phyloP scores from a whole-genome alignment of 2,113 vertebrate genomes.

The Mastomys coucha region DNA sequence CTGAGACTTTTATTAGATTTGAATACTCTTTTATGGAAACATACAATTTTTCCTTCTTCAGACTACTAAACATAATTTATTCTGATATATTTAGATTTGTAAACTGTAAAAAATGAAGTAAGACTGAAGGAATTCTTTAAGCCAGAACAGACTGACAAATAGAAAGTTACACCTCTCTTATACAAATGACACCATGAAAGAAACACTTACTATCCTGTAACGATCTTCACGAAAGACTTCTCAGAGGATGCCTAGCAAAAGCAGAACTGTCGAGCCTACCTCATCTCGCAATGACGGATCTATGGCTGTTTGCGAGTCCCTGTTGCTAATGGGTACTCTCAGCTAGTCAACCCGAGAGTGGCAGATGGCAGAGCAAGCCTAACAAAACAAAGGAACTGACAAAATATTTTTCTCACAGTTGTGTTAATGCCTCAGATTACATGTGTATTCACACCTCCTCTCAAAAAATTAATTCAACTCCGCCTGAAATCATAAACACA shows the following conservation, averaged over 20 bases:
- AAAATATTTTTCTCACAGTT: constrained; percentile 84
- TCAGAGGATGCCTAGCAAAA: background rate
- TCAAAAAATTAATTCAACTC: constrained; percentile 78
- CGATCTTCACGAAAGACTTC: constrained; percentile 1
- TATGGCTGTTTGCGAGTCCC: constrained; percentile 53
- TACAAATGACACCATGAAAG: constrained; percentile 12
- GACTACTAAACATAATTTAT: constrained; percentile 34
- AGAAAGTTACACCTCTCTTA: constrained; percentile 30
- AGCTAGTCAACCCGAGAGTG: constrained; percentile 70
- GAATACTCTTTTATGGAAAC: background rate
- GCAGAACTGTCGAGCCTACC: background rate
- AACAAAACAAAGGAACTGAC: constrained; percentile 75
- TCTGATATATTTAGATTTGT: constrained; percentile 38
- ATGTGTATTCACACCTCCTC: constrained; percentile 83
- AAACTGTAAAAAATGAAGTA: constrained; percentile 17
- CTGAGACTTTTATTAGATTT: constrained; percentile 21
- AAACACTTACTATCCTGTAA: background rate
- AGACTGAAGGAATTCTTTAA: constrained; percentile 42
- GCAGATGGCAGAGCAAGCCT: constrained; percentile 78
- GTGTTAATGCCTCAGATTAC: constrained; percentile 76
- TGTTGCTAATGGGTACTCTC: constrained; percentile 46
- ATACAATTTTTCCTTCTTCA: constrained; percentile 50
- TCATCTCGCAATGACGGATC: constrained; percentile 2
- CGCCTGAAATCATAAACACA: constrained; percentile 71
- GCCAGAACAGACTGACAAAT: constrained; percentile 40